These are phyloP conservation scores for Noctua janthina DNA, from an alignment of 2,888 invertebrate genomes.

Conservation along the genomic window DNA sequence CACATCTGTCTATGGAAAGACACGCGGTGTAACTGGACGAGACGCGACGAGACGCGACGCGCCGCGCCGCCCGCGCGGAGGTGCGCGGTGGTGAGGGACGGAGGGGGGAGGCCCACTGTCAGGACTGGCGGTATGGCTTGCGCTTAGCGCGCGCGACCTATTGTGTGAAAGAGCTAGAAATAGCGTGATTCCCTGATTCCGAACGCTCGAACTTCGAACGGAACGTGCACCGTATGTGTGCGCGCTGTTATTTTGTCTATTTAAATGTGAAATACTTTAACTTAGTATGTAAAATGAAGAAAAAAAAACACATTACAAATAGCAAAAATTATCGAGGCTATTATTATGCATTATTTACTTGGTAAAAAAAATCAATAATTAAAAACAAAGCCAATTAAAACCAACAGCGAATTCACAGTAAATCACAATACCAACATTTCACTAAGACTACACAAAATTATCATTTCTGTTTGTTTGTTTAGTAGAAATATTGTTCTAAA, in stretches of 20 bases:
- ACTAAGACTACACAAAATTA: slow-evolving; percentile 47
- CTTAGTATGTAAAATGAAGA: not conserved
- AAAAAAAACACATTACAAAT: not conserved
- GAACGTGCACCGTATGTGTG: not conserved
- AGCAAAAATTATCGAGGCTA: not conserved
- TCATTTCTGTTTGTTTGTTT: slow-evolving; percentile 54
- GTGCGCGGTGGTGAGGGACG: not conserved
- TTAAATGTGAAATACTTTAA: not conserved
- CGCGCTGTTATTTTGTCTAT: not conserved
- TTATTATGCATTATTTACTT: not conserved
- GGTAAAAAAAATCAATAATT: not conserved
- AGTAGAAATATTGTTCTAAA: slow-evolving; percentile 42
- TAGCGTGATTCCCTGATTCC: not conserved
- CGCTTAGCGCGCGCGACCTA: not conserved
- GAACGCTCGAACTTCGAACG: too few species aligned
- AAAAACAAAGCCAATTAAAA: slow-evolving; percentile 1
- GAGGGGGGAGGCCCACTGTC: not conserved
- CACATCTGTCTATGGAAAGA: not conserved
- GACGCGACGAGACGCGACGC: too few species aligned
- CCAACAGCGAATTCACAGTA: slow-evolving; percentile 25
- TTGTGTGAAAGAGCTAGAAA: slow-evolving; percentile 31
- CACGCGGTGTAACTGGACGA: slow-evolving; percentile 42
- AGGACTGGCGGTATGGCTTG: not conserved
- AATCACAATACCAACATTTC: slow-evolving; percentile 35
- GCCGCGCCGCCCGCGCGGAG: not conserved